These are phyloP conservation scores for Palythoa heliodiscus DNA, from an alignment of 92 coral and sea anemone species.

Conservation along the genomic window DNA sequence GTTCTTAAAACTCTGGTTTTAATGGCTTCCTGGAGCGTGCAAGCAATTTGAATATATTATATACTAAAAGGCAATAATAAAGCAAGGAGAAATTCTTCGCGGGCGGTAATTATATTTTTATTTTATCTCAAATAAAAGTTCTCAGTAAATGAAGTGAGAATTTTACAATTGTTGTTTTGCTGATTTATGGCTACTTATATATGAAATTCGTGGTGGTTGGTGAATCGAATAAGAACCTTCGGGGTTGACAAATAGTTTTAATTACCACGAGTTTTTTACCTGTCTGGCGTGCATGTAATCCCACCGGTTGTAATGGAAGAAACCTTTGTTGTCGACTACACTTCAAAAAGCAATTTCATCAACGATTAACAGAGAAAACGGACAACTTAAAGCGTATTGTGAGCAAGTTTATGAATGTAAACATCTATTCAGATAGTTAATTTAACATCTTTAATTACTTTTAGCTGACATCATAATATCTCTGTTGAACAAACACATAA, in stretches of 20 bases:
- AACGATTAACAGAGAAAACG: slow-evolving; percentile 1
- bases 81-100: not conserved
- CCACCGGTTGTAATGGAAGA: not conserved
- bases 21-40: not conserved
- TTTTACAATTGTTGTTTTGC: not conserved
- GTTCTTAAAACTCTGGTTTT: not conserved
- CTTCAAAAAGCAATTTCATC: not conserved
- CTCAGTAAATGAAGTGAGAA: not conserved
- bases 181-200: not conserved
- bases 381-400: slow-evolving; percentile 4
- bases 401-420: not conserved
- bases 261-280: no score
- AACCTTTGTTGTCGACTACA: not conserved
- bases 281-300: not conserved
- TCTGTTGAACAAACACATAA: no score
- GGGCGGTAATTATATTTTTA: slow-evolving; percentile 9
- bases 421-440: not conserved
- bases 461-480: no score
- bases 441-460: not conserved
- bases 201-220: not conserved
- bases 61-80: not conserved
- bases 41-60: slow-evolving; percentile 1
- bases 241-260: no score
- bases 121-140: not conserved
- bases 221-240: no score